Base-by-base conservation (phyloP, 2,797 vertebrate genomes). In the Diceros bicornis region DNA sequence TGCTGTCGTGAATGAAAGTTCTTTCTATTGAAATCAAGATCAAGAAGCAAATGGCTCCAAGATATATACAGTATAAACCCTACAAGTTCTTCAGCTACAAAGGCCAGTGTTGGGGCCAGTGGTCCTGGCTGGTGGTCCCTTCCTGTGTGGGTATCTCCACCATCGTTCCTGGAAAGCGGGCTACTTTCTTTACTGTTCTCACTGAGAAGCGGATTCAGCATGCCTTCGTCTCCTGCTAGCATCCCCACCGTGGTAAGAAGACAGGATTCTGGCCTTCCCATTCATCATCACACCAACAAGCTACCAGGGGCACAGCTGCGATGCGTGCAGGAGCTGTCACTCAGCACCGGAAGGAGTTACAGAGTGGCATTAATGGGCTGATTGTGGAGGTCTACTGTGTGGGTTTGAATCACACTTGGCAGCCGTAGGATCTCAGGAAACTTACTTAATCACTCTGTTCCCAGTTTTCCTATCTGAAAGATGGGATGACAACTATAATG, bases 131-230 rank as follows among this genome's bases (percentile, higher is more conserved):
- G 37, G 16, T 18, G 4, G 34, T 27, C 59, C 59, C 18, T 14
- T 81, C 66, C 41, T 8, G 4, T 16, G 20, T 3, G 10, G 0
- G 23, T 23, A 7, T 20, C 44, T 27, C 69, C 12, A 6, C 6
- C 1, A 0, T 20, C 0, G 6, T 55, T 37, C 32, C 0, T 32
- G 10, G 66, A 81, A 86, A 66, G 20, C 14, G 50, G 23, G 21
- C 10, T 79, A n/a, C 32, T 79, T 62, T 61, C 17, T 71, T 44
- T 50, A 29, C 16, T 41, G 27, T 20, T 29, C 72, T 34, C n/a
- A 29, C 13, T 7, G n/a, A 34, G 6, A 11, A 13, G 55, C 10
- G 0, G 34, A 14, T 44, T 34, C 59, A 7, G 1, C 14, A 2
- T 25, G n/a, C 20, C 62, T 85, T 21, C 16, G 12, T 8, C 62